Conservation (phyloP, 2,113 vertebrate species). For the Lophius piscatorius region DNA sequence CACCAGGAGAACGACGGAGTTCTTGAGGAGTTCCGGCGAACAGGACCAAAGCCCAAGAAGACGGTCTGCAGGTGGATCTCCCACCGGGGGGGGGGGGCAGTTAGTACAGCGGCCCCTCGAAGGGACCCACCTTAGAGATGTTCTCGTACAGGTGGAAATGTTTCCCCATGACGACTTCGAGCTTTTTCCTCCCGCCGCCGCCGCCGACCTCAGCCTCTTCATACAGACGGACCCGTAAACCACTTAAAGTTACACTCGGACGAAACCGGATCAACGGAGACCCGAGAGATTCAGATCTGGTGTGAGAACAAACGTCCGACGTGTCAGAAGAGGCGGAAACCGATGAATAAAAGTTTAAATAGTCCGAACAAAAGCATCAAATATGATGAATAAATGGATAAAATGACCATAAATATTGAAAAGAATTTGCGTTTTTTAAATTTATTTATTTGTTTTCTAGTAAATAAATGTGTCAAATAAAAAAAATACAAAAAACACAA, state of each 20-base stretch:
- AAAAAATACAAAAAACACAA: no score
- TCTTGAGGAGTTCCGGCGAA: slow-evolving; percentile 79
- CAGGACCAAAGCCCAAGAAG: slow-evolving; percentile 86
- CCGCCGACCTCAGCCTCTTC: slow-evolving; percentile 1
- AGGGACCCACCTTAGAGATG: slow-evolving; percentile 77
- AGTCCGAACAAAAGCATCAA: no score
- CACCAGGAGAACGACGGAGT: slow-evolving; percentile 80
- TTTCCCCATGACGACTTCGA: slow-evolving; percentile 73
- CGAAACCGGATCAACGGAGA: no score
- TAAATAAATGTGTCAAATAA: no score
- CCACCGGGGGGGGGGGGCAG: slow-evolving; percentile 85
- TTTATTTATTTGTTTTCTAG: no score
- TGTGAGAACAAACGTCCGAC: no score
- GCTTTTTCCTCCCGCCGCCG: not conserved
- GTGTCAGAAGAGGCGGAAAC: no score
- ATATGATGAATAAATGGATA: no score
- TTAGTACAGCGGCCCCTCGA: slow-evolving; percentile 87
- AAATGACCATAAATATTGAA: no score
- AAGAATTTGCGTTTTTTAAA: no score
- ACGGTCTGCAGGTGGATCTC: slow-evolving; percentile 82
- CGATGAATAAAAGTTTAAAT: no score
- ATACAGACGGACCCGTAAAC: slow-evolving; percentile 43
- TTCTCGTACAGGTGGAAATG: slow-evolving; percentile 85
- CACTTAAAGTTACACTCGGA: slow-evolving; percentile 25
- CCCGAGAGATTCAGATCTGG: no score